Conservation (phyloP, 1,140 invertebrate species). For the Triops cancriformis region DNA sequence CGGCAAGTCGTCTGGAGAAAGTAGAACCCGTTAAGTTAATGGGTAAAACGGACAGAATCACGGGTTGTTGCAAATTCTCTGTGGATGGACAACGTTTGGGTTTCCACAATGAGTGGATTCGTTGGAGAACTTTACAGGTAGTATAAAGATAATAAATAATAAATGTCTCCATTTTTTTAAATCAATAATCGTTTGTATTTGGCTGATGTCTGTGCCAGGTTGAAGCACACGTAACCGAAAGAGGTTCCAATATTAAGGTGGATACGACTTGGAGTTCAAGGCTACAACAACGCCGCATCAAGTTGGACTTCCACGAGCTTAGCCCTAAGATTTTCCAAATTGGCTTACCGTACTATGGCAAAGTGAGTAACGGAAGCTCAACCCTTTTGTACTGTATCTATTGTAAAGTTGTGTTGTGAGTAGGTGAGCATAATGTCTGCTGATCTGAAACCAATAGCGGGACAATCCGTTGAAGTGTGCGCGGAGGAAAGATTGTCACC, state of each 20-base stretch:
- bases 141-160: neutral
- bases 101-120: constrained; percentile 35
- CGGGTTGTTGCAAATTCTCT: constrained; percentile 44
- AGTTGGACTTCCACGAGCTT: neutral
- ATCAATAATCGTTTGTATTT: neutral
- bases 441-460: constrained; percentile 36
- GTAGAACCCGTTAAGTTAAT: constrained; percentile 32
- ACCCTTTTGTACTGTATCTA: no score
- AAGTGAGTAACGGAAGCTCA: constrained; percentile 39
- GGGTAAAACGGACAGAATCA: neutral
- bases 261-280: neutral
- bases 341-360: constrained; percentile 53
- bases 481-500: constrained; percentile 28
- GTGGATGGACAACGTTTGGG: constrained; percentile 40
- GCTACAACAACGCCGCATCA: neutral
- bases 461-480: constrained; percentile 35
- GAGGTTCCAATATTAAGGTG: neutral
- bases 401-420: no score
- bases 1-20: constrained; percentile 33
- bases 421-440: constrained; percentile 26
- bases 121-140: neutral
- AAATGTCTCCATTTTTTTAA: neutral
- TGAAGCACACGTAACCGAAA: neutral
- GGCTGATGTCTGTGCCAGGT: neutral
- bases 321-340: constrained; percentile 52